Base-by-base conservation (phyloP, 1,140 invertebrate species). In the Coptotermes formosanus region DNA sequence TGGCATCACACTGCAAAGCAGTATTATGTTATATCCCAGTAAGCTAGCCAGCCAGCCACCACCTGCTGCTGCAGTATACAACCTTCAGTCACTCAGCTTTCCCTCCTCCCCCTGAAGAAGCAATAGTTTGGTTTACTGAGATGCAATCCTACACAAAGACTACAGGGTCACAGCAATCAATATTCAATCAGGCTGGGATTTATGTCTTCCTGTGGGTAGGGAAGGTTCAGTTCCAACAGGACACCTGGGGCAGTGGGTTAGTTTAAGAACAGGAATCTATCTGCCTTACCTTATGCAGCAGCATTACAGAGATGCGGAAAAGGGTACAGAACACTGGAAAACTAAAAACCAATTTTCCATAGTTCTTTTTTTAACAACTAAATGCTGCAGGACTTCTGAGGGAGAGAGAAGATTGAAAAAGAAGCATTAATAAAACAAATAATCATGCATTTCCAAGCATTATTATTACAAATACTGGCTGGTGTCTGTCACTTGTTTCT, bases 361-460 rank as follows among this genome's bases (percentile, higher is more conserved):
- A 84, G 52, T 84, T 52, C 52, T 52, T 84, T 38, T 38, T 83
- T 83, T 84, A 52, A 84, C 45, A 84, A 84, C 38, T 82, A 87
- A 86, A 85, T 85, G 85, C 82, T 86, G 85, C 55, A 87, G 85
- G 86, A 85, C 82, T 84, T 88, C 52, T 86, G 82, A 82, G 86
- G 85, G 82, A 86, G 86, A 84, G 82, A 85, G 85, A 87, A 85
- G 85, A 85, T 85, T 87, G 84, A 93, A 93, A 92, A 93, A 91
- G 90, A 93, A 93, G 93, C 94, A 95, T 95, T 95, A 95, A 95
- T 94, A 94, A 95, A 95, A 95, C 94, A 95, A 95, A 95, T 94
- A 95, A 93, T 95, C 94, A 95, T 95, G 94, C 94, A 95, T 95
- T 94, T 93, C 94, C 94, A 94, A 95, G 94, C 94, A 95, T 95